Evolutionary conservation across 1,140 invertebrate species (phyloP).

Genomic region (Pseudomyrmex flavicornis): DNA sequence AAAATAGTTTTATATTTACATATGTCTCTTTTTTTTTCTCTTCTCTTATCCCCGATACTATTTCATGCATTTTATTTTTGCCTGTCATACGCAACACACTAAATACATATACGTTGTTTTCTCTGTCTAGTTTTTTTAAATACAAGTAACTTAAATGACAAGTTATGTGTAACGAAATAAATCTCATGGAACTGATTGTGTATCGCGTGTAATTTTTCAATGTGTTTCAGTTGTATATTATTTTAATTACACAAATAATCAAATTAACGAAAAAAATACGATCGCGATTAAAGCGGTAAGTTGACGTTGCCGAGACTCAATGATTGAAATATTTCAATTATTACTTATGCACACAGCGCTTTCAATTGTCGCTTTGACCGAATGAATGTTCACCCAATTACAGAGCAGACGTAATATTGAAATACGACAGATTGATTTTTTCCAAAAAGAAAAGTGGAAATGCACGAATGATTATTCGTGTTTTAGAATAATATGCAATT

Average conservation of each 20-base stretch:
- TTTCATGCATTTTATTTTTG: background rate
- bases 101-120: background rate
- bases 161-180: constrained; percentile 47
- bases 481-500: too few relatives aligned
- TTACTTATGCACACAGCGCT: constrained; percentile 65
- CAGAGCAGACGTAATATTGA: constrained; percentile 25
- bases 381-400: constrained; percentile 54
- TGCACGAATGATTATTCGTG: background rate
- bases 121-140: constrained; percentile 2
- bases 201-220: constrained; percentile 30
- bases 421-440: constrained; percentile 10
- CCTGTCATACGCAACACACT: background rate
- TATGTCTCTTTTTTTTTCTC: background rate
- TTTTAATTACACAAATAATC: constrained; percentile 62
- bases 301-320: constrained; percentile 21
- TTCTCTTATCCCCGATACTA: constrained; percentile 12
- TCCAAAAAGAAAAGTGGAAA: constrained; percentile 8
- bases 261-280: constrained; percentile 51
- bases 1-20: background rate
- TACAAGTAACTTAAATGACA: constrained; percentile 63
- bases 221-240: constrained; percentile 36
- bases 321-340: constrained; percentile 72
- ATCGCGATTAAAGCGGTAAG: constrained; percentile 45
- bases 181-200: constrained; percentile 13
- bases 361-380: constrained; percentile 50